These are phyloP conservation scores for Meliscaeva auricollis DNA, from an alignment of 2,888 invertebrate species.

Conservation along the genomic window DNA sequence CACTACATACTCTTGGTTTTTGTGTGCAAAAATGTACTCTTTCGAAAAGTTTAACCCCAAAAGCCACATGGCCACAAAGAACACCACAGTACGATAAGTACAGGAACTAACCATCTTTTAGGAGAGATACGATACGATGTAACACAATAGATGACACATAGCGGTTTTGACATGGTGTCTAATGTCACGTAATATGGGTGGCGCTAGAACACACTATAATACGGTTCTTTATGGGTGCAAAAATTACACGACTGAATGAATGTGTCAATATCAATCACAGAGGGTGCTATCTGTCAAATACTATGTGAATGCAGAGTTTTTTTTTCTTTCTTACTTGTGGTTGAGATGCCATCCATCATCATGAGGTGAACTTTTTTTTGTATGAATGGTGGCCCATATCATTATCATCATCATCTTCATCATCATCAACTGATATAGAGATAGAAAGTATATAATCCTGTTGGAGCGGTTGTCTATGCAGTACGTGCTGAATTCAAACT, in stretches of 20 bases:
- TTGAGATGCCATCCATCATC: constrained; percentile 48
- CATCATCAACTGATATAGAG: constrained; percentile 45
- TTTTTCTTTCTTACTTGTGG: constrained; percentile 1
- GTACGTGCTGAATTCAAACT: constrained; percentile 71
- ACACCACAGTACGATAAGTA: constrained; percentile 14
- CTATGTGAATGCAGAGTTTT: constrained; percentile 24
- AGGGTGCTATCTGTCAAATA: constrained; percentile 38
- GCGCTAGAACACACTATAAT: constrained; percentile 23
- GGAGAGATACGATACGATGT: constrained; percentile 14
- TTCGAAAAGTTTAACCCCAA: constrained; percentile 28
- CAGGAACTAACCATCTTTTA: constrained; percentile 49
- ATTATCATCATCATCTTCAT: constrained; percentile 36
- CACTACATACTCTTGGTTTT: neutral
- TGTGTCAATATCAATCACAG: constrained; percentile 73
- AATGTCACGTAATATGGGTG: constrained; percentile 73
- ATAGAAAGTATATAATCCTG: constrained; percentile 51
- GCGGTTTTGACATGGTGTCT: constrained; percentile 57
- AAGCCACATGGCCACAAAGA: constrained; percentile 37
- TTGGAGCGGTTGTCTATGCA: constrained; percentile 28
- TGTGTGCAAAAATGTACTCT: constrained; percentile 22
- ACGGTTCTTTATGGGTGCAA: constrained; percentile 11
- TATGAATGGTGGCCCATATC: constrained; percentile 46
- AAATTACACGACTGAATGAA: constrained; percentile 72
- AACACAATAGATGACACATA: constrained; percentile 61
- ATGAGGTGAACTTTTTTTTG: constrained; percentile 34